Conservation (phyloP, 1,140 invertebrate species). For the Drosophila ananassae region DNA sequence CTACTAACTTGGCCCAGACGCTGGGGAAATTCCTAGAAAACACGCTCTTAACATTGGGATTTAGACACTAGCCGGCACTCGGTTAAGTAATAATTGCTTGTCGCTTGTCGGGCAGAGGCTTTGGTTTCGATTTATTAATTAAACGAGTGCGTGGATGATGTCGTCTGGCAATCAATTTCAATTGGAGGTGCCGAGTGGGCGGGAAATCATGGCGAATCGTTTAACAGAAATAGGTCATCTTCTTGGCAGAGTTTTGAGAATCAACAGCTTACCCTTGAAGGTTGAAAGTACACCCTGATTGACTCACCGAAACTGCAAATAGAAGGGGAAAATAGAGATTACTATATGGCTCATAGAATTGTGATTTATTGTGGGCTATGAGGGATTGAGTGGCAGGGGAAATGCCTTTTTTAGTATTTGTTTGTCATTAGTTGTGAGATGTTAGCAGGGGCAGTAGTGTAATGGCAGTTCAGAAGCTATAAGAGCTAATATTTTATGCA, state of each 20-base stretch:
- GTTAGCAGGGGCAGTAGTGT: too few species aligned
- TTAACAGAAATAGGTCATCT: neutral
- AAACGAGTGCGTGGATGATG: slow-evolving; percentile 44
- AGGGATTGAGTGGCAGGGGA: slow-evolving; percentile 14
- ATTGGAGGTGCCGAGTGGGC: slow-evolving; percentile 65
- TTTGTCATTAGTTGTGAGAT: neutral
- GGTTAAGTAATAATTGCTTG: slow-evolving; percentile 41
- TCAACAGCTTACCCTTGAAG: neutral
- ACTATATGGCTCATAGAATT: slow-evolving; percentile 4
- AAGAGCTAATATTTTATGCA: slow-evolving; percentile 13
- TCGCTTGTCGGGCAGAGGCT: neutral
- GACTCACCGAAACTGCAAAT: slow-evolving; percentile 72
- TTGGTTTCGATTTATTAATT: slow-evolving; percentile 37
- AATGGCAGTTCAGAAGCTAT: too few species aligned
- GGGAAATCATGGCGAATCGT: slow-evolving; percentile 10
- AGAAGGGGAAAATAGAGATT: slow-evolving; percentile 41
- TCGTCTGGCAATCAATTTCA: slow-evolving; percentile 70
- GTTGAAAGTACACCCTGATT: neutral
- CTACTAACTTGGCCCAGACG: neutral
- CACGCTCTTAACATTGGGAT: slow-evolving; percentile 40
- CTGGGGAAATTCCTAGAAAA: slow-evolving; percentile 41
- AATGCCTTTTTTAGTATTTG: slow-evolving; percentile 25
- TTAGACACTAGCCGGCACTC: slow-evolving; percentile 21
- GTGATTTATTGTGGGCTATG: slow-evolving; percentile 4
- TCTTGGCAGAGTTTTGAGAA: neutral